phyloP scores from a whole-genome alignment of 2,797 vertebrate species.

The Pteronotus mesoamericanus region DNA sequence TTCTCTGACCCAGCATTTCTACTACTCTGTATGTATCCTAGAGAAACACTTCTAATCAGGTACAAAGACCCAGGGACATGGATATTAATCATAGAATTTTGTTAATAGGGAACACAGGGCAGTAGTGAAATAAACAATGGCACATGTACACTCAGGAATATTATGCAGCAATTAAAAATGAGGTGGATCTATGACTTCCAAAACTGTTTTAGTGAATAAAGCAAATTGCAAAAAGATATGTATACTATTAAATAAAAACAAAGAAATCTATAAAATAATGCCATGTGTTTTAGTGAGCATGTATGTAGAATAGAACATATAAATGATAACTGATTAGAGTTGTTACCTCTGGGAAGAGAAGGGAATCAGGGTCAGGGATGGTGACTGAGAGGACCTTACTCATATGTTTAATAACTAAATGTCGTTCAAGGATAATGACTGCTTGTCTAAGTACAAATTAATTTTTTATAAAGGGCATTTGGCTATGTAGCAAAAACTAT shows the following conservation, averaged over 20 bases:
- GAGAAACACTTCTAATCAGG: not conserved
- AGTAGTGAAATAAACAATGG: constrained; percentile 1
- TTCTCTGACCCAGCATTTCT: constrained; percentile 15
- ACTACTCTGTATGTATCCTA: not conserved
- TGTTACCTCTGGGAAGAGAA: not conserved
- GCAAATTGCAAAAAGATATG: not conserved
- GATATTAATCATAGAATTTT: constrained; percentile 2
- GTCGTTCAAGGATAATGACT: constrained; percentile 28
- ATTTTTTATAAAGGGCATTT: constrained; percentile 17
- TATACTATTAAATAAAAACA: not conserved
- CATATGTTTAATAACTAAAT: not conserved
- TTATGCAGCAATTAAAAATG: constrained; percentile 10
- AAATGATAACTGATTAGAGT: not conserved
- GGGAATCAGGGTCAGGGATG: not conserved
- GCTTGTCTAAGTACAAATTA: not conserved
- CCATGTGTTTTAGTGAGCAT: not conserved
- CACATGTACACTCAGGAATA: not conserved
- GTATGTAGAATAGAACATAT: not conserved
- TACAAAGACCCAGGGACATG: not conserved
- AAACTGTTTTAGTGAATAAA: not conserved
- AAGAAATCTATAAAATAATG: not conserved
- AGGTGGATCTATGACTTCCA: not conserved
- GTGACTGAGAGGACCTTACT: not conserved
- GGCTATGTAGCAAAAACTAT: not conserved
- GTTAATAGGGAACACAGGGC: not conserved